Percentiles rank a stretch among this genome's conserved stretches.
Evolutionary conservation across 2,797 vertebrate species (phyloP).

Genomic region (Lutjanus argentimaculatus): DNA sequence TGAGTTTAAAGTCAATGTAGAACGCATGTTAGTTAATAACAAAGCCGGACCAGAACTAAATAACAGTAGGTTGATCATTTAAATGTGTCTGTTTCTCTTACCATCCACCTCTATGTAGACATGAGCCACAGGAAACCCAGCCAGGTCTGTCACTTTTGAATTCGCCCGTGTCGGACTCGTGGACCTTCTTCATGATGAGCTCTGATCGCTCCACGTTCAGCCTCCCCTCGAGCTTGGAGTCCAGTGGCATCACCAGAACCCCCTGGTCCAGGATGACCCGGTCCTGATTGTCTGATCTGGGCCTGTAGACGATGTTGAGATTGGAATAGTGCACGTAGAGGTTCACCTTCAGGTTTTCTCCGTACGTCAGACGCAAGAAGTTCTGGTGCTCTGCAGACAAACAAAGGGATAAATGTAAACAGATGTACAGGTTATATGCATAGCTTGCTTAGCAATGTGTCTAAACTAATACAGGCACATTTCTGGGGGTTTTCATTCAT

Average conservation of each 20-base stretch:
- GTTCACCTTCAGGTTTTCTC: slow-evolving; percentile 78
- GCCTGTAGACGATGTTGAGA: slow-evolving; percentile 77
- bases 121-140: slow-evolving; percentile 80
- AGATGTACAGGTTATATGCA: not conserved
- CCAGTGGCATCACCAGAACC: slow-evolving; percentile 62
- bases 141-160: slow-evolving; percentile 82
- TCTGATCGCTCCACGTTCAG: slow-evolving; percentile 74
- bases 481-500: no score
- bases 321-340: slow-evolving; percentile 75
- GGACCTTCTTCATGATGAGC: slow-evolving; percentile 79
- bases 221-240: slow-evolving; percentile 79
- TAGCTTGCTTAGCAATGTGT: not conserved
- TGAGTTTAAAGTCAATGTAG: not conserved
- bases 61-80: not conserved
- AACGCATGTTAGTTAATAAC: not conserved
- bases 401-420: not conserved
- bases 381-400: slow-evolving; percentile 79
- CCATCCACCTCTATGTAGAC: slow-evolving; percentile 80
- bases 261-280: slow-evolving; percentile 79
- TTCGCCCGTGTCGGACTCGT: slow-evolving; percentile 66
- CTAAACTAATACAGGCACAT: no score
- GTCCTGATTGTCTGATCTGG: slow-evolving; percentile 69
- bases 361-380: slow-evolving; percentile 68
- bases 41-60: not conserved
- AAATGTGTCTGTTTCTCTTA: slow-evolving; percentile 46